These are phyloP conservation scores for Acanthornis magna DNA, from an alignment of 2,797 vertebrate species.

Conservation along the genomic window DNA sequence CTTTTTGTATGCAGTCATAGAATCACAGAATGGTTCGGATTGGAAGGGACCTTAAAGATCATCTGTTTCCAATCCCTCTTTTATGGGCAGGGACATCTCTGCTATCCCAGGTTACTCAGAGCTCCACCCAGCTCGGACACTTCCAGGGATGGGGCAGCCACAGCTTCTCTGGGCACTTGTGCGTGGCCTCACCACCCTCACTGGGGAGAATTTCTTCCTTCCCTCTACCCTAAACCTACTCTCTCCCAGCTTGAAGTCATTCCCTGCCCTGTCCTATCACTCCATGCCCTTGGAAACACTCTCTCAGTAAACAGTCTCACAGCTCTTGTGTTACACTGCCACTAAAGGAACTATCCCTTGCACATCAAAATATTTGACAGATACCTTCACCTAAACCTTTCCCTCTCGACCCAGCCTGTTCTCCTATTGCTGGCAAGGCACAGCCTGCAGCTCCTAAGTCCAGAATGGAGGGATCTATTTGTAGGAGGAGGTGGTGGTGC, in stretches of 20 bases:
- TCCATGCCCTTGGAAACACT: not conserved
- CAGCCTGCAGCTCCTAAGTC: not conserved
- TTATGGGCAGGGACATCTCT: not conserved
- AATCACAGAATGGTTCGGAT: not conserved
- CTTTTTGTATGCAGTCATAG: not conserved
- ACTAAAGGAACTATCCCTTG: not conserved
- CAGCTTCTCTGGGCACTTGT: not conserved
- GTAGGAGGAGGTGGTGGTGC: not conserved
- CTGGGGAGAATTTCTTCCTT: fast-evolving
- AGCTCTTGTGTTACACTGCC: no score
- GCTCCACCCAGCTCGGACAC: not conserved
- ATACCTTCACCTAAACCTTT: not conserved
- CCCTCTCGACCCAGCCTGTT: not conserved
- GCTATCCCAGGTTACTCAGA: not conserved
- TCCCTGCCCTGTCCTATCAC: not conserved
- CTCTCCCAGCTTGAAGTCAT: not conserved
- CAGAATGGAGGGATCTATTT: not conserved
- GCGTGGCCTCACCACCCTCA: not conserved
- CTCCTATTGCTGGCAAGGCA: not conserved
- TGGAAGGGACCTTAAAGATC: not conserved
- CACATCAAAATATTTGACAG: not conserved
- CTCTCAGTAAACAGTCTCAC: not conserved
- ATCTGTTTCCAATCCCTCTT: not conserved
- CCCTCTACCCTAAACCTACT: not conserved
- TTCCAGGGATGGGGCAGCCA: not conserved